Percentiles rank a stretch among this genome's conserved stretches.
These are phyloP conservation scores for Limnodromus scolopaceus DNA, from an alignment of 2,797 vertebrate species.

Conservation along the genomic window DNA sequence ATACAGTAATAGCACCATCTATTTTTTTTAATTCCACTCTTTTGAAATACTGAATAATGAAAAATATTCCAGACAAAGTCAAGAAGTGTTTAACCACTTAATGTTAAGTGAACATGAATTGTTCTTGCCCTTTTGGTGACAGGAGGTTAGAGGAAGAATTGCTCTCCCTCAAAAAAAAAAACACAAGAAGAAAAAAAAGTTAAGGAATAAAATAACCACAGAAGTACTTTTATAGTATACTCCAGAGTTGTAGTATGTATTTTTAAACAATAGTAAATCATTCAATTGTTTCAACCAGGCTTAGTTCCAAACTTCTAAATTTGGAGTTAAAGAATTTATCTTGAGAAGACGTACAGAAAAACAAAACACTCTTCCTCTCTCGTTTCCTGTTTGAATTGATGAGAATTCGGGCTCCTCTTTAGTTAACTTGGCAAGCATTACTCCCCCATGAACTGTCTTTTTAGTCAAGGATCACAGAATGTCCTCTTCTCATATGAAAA, in stretches of 20 bases:
- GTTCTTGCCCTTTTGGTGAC: background rate
- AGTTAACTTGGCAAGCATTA: background rate
- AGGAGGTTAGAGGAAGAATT: background rate
- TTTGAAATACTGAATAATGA: background rate
- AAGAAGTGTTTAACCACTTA: background rate
- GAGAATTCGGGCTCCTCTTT: background rate
- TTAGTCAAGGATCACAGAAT: background rate
- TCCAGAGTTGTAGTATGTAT: background rate
- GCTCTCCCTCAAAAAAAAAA: background rate
- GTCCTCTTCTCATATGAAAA: background rate
- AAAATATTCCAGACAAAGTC: background rate
- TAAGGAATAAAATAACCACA: background rate
- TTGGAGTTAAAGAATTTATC: background rate
- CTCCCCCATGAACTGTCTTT: background rate
- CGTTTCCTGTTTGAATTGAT: slow-evolving; percentile 7
- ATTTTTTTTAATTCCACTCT: background rate
- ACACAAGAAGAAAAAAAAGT: too few relatives aligned
- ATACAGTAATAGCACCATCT: background rate
- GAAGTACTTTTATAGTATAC: background rate
- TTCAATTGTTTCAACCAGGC: slow-evolving; percentile 32
- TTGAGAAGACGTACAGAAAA: background rate
- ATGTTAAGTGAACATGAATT: background rate
- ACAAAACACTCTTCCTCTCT: background rate
- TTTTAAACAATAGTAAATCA: slow-evolving; percentile 49
- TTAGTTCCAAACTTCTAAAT: slow-evolving; percentile 47